Evolutionary conservation across 2,797 vertebrate genomes (phyloP), one percentile per base, ranked within the genome.

Genomic region (Zalophus californianus): DNA sequence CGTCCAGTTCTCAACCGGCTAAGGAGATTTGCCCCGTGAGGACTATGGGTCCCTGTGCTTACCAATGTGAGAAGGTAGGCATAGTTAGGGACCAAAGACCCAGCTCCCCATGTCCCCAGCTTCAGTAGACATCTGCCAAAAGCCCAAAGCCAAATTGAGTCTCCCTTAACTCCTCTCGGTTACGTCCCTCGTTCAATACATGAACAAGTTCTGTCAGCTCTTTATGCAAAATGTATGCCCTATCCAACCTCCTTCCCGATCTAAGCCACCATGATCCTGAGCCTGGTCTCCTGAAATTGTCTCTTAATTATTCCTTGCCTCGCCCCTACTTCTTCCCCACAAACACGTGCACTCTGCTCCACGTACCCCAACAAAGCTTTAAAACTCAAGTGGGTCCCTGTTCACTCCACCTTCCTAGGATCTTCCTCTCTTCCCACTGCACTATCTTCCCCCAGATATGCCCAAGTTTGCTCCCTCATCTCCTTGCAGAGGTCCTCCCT

Each of bases 311-410:
- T 13, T n/a, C 32, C 87, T 85, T n/a, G 35, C 32, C 38, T 44
- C 56, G 9, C 4, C 18, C 7, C 77, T 58, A 21, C 60, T 23
- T 29, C n/a, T 5, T 44, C 62, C 41, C 29, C 5, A 3, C 1
- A 4, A 23, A 38, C 38, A 23, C 1, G 0, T 9, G 29, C 3
- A 12, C 12, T 5, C 20, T 8, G 29, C 23, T 50, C 54, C 25
- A 29, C 20, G 66, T 10, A 52, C 9, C 38, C 3, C 13, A 41
- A 58, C 0, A 13, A 8, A 48, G 64, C 56, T 41, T 62, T 35
- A 54, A 27, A 41, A 50, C 27, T 21, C 29, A 12, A 1, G 14
- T 32, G 14, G 25, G 54, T 32, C 83, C 52, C 3, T 0, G 10
- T 10, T 56, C n/a, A 7, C 32, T 50, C 50, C 1, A 5, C 41